Conservation (phyloP, 1,140 invertebrate species). For the Drosophila pallidifrons region DNA sequence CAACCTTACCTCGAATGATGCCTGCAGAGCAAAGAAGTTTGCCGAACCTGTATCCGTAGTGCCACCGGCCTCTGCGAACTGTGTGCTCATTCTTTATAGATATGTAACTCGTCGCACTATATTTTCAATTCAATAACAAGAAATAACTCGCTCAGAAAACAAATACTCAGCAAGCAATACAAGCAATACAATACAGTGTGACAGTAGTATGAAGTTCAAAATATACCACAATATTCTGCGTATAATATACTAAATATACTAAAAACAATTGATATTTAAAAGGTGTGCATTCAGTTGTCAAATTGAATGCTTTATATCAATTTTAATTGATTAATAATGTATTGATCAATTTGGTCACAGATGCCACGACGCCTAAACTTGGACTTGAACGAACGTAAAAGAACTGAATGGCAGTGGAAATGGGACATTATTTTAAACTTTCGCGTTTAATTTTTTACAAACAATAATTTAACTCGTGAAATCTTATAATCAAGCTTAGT, state of each 20-base stretch:
- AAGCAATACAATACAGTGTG: no score
- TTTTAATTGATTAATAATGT: no score
- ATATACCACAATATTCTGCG: neutral
- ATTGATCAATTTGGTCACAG: no score
- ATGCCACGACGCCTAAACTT: no score
- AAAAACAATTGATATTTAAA: neutral
- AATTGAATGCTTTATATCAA: neutral
- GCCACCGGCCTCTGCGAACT: conserved; percentile 17
- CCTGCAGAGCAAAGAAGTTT: conserved; percentile 59
- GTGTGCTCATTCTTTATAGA: conserved; percentile 42
- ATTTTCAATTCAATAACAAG: neutral
- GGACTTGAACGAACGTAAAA: no score
- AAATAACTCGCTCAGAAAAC: neutral
- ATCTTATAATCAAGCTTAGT: no score
- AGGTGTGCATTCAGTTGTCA: neutral
- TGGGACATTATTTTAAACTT: no score
- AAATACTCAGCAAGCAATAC: neutral
- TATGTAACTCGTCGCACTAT: neutral
- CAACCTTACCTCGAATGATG: conserved; percentile 60
- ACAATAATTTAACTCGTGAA: no score
- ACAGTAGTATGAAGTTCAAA: neutral
- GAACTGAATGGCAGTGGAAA: no score
- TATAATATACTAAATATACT: neutral
- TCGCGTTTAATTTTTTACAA: no score
- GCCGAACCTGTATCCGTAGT: conserved; percentile 11